Evolutionary conservation across 2,113 vertebrate genomes (phyloP).

Genomic region (Polypterus bichir): DNA sequence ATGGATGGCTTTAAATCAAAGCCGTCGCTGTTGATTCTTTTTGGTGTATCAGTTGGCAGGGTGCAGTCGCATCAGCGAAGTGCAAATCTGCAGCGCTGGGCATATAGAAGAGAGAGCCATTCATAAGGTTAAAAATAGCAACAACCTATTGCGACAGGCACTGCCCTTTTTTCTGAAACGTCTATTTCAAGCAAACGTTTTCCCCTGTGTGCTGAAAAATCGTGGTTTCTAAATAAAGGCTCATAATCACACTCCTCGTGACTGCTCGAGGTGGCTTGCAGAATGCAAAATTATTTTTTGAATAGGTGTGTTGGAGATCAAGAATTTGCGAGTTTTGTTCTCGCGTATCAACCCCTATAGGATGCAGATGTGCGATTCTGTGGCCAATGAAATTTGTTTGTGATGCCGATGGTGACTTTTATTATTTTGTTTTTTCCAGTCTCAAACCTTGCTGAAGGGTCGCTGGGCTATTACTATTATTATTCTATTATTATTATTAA

Average conservation of each 20-base stretch:
- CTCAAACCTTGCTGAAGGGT: too few relatives aligned
- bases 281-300: constrained; percentile 14
- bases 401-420: too few relatives aligned
- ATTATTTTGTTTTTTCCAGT: too few relatives aligned
- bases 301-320: too few relatives aligned
- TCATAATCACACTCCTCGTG: constrained; percentile 27
- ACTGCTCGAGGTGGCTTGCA: constrained; percentile 22
- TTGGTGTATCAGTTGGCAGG: not conserved
- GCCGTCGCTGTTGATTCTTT: too few relatives aligned
- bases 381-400: too few relatives aligned
- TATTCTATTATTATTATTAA: too few relatives aligned
- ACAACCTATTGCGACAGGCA: constrained; percentile 42
- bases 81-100: constrained; percentile 39
- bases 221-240: constrained; percentile 19
- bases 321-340: too few relatives aligned
- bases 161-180: constrained; percentile 44
- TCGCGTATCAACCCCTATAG: too few relatives aligned
- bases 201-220: constrained; percentile 46
- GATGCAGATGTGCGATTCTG: too few relatives aligned
- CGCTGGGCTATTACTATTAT: too few relatives aligned
- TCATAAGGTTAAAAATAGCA: constrained; percentile 67
- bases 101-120: constrained; percentile 43
- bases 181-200: constrained; percentile 44
- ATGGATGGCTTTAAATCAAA: too few relatives aligned
- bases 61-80: constrained; percentile 25